These are phyloP conservation scores for Protaetia brevitarsis DNA, from an alignment of 1,140 invertebrate genomes.

Conservation along the genomic window DNA sequence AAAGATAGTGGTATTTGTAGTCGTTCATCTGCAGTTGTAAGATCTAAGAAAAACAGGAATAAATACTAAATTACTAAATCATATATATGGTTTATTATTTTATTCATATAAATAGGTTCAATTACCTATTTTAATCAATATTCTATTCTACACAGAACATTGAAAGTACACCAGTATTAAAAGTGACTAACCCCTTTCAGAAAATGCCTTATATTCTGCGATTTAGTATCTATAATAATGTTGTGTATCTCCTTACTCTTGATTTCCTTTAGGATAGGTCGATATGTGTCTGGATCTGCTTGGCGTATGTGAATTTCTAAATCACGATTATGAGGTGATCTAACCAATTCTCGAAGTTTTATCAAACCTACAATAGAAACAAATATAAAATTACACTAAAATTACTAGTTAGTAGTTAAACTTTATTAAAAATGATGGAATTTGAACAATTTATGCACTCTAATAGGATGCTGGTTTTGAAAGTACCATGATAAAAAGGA, in stretches of 20 bases:
- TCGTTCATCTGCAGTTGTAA: constrained; percentile 50
- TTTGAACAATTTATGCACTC: too few relatives aligned
- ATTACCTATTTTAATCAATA: neutral
- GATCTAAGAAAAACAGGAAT: constrained; percentile 61
- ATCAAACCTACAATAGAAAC: constrained; percentile 67
- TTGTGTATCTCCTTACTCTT: constrained; percentile 80
- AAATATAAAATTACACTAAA: neutral
- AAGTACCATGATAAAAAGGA: too few relatives aligned
- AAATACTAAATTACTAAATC: neutral
- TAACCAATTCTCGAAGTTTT: constrained; percentile 78
- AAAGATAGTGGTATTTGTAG: constrained; percentile 63
- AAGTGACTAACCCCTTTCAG: constrained; percentile 82
- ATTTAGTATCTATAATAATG: constrained; percentile 79
- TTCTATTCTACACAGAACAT: neutral
- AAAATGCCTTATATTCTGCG: constrained; percentile 69
- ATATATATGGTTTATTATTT: neutral
- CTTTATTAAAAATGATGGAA: too few relatives aligned
- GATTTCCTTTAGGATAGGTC: constrained; percentile 74
- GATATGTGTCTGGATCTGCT: constrained; percentile 69
- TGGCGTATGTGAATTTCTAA: constrained; percentile 83
- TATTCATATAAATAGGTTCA: neutral
- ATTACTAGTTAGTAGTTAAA: neutral
- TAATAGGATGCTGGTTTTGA: too few relatives aligned
- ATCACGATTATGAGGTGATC: constrained; percentile 60
- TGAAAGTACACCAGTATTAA: neutral